Base-by-base conservation (phyloP, 2,888 invertebrate species). In the Iselma pallidipennis region DNA sequence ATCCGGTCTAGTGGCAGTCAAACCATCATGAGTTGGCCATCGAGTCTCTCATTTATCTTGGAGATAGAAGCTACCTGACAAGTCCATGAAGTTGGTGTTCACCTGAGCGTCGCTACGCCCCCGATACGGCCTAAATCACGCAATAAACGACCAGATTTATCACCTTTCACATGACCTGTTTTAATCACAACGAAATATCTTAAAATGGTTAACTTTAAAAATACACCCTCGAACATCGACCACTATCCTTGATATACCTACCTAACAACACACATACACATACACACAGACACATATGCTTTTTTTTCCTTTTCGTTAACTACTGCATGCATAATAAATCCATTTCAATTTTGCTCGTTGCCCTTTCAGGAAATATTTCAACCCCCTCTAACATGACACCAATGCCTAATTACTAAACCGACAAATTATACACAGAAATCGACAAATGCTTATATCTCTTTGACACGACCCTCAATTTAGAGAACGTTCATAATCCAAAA, bases 121-220 rank as follows among this genome's bases (percentile, higher is more conserved):
- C 55, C 54, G 60, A 67, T 66, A 66, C 67, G 69, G 67, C 65
- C 64, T 69, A 66, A 70, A 71, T 72, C 73, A 73, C 73, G 73
- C 73, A 68, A 71, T 70, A 75, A 75, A 70, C 72, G 68, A 71
- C 54, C 69, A 73, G 72, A 74, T 75, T 73, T 74, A 74, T 74
- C 72, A 73, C 71, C 67, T 68, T 64, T 71, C 72, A 70, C 73
- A 70, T 72, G 73, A 71, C 57, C 57, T 48, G 52, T 49, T 45
- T 63, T 21, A 45, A 45, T 45, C 45, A 45, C 21, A 45, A 45
- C 12, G 9, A 23, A 23, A 45, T 45, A 45, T 45, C 45, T 45
- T 23, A 23, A 23, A 37, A 37, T 37, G 37, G 16, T 37, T 16
- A 16, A 37, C 19, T 37, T 37, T 37, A 37, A 37, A 37, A 37